Base-by-base conservation (phyloP, 2,113 vertebrate genomes). In the Psettodes erumei region DNA sequence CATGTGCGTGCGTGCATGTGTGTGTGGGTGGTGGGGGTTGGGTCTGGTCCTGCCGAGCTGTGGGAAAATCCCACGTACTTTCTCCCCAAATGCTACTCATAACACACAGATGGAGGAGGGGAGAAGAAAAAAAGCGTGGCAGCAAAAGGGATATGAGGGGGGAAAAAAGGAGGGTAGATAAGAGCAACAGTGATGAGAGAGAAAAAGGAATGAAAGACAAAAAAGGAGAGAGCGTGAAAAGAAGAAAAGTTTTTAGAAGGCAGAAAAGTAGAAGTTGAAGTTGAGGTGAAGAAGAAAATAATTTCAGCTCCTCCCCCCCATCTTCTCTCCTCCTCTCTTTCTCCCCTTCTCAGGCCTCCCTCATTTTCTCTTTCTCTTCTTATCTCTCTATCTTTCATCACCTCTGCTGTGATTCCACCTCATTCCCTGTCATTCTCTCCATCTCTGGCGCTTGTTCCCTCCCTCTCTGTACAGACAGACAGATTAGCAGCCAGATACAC, bases 21-120 rank as follows among this genome's bases (percentile, higher is more conserved):
- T 61, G 66, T 62, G 83, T 83, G 81, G 63, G 72, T 77, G 76
- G 60, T 75, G 53, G 69, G 87, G 91, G 90, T 86, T 81, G 71
- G 85, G 86, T 89, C 88, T 90, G 83, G 76, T 81, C 32, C 59
- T 79, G 90, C 70, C 40, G 58, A 92, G 85, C 92, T 94, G 94
- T 95, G 94, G 94, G 95, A 96, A 96, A 91, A 84, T 95, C 93
- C 94, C 91, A 53, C 83, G 89, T 93, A 86, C 72, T 78, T 87
- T 89, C 85, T 84, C 82, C 64, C 65, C 63, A 66, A 75, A 65
- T 86, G 63, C 77, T 75, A 61, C 89, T 84, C 79, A 83, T 62
- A 86, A 79, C 70, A 83, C 77, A 66, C 63, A 21, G 50, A 74
- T 67, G 83, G 72, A 84, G 71, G 74, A 85, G 80, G 69, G 79